Base-by-base conservation (phyloP, 2,888 invertebrate species). In the Tinea semifulvella region DNA sequence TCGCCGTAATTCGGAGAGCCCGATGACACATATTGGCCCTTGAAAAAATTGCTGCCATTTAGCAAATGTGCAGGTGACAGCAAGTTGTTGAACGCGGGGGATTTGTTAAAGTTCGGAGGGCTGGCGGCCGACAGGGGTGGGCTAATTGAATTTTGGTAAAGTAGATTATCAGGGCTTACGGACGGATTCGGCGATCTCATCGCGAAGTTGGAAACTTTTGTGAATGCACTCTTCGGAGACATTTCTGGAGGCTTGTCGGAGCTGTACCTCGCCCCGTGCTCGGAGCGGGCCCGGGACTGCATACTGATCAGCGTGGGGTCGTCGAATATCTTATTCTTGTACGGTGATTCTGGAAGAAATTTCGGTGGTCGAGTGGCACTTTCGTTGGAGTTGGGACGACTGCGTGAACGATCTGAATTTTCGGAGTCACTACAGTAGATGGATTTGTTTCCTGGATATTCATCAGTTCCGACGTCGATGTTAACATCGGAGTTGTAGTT, bases 191-290 rank as follows among this genome's bases (percentile, higher is more conserved):
- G 88, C 1, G 88, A 88, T 36, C 85, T 61, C 26, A 84, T 74
- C 3, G 67, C 57, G 49, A 58, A 74, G 53, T 80, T 79, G 1
- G 80, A 64, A 10, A 94, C 93, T 81, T 94, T 94, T 1, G 93
- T 94, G 58, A 94, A 94, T 5, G 94, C 94, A 72, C 93, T 93
- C 57, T 87, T 87, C 0, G 86, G 85, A 0, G 84, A 84, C 50
- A 83, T 65, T 3, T 85, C 81, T 1, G 76, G 60, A 2, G 65
- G 58, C 42, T 77, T 82, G 26, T 84, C 83, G 46, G 49, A 47
- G 35, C 61, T 54, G 48, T 66, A 77, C 45, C 75, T 63, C 19
- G 56, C 46, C 27, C 62, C 60, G 39, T 67, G 73, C 48, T 84
- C 82, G 49, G 81, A 83, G 53, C 77, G 74, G 1, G 82, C 75